phyloP scores from a whole-genome alignment of 2,888 invertebrate genomes.

The Arrhopalites spinosus region DNA sequence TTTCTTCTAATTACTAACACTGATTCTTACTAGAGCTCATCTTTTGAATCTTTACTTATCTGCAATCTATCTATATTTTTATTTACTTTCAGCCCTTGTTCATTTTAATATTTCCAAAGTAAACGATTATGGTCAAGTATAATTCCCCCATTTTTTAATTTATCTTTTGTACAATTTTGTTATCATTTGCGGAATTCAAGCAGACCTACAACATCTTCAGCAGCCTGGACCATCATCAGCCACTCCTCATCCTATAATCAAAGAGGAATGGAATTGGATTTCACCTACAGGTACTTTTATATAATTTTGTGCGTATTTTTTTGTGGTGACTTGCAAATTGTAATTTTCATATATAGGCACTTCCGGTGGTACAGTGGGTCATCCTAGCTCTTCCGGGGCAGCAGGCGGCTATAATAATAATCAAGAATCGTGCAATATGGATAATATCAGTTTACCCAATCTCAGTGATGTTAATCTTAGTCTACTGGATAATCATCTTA shows the following conservation, averaged over 20 bases:
- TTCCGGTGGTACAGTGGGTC: slow-evolving; percentile 34
- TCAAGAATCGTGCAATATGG: slow-evolving; percentile 31
- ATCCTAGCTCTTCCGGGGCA: background rate
- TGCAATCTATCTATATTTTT: too few species aligned
- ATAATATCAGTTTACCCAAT: slow-evolving; percentile 47
- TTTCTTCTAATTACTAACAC: too few species aligned
- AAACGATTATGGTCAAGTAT: too few species aligned
- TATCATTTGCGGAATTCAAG: background rate
- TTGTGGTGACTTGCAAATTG: background rate
- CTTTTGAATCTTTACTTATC: too few species aligned
- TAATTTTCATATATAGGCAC: slow-evolving; percentile 16
- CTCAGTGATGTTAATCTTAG: slow-evolving; percentile 49
- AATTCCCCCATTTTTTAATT: too few species aligned
- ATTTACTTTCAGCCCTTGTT: too few species aligned
- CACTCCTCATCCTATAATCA: background rate
- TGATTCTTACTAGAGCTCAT: too few species aligned
- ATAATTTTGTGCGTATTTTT: background rate
- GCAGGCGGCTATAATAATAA: slow-evolving; percentile 7
- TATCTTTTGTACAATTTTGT: too few species aligned
- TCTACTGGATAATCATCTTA: slow-evolving; percentile 45
- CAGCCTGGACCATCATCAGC: slow-evolving; percentile 7
- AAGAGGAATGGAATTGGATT: slow-evolving; percentile 33
- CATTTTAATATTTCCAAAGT: too few species aligned
- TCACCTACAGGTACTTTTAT: slow-evolving; percentile 16
- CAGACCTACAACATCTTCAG: slow-evolving; percentile 7